phyloP scores from a whole-genome alignment of 2,797 vertebrate species.

The Austrolebias charrua region DNA sequence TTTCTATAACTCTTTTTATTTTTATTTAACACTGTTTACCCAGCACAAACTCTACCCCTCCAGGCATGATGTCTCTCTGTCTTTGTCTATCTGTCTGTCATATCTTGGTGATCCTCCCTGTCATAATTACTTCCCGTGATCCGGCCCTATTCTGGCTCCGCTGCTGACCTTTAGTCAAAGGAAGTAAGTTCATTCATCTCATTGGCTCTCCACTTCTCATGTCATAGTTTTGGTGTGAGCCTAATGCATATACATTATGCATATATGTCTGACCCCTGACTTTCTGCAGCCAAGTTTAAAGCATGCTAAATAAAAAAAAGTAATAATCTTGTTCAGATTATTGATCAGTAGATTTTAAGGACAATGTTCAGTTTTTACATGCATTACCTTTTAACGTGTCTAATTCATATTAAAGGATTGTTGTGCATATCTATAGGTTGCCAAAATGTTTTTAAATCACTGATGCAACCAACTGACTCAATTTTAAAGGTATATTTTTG shows the following conservation, averaged over 20 bases:
- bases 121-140: conserved; percentile 70
- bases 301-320: conserved; percentile 31
- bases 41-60: conserved; percentile 47
- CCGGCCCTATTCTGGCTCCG: conserved; percentile 71
- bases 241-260: conserved; percentile 22
- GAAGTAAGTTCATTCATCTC: conserved; percentile 80
- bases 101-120: conserved; percentile 66
- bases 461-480: conserved; percentile 36
- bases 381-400: too few species aligned
- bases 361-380: background rate
- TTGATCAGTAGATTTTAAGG: conserved; percentile 3
- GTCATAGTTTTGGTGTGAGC: conserved; percentile 39
- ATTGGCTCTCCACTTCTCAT: conserved; percentile 27
- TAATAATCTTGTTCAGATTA: background rate
- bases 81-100: conserved; percentile 68
- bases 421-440: conserved; percentile 1
- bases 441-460: conserved; percentile 2
- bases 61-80: conserved; percentile 77
- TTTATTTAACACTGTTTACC: conserved; percentile 54
- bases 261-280: conserved; percentile 14
- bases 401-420: background rate
- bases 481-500: conserved; percentile 93
- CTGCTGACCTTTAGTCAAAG: conserved; percentile 80
- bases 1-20: conserved; percentile 38
- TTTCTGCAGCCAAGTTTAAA: conserved; percentile 31